These are phyloP conservation scores for Peromyscus melanophrys DNA, from an alignment of 2,797 vertebrate species.

Conservation along the genomic window DNA sequence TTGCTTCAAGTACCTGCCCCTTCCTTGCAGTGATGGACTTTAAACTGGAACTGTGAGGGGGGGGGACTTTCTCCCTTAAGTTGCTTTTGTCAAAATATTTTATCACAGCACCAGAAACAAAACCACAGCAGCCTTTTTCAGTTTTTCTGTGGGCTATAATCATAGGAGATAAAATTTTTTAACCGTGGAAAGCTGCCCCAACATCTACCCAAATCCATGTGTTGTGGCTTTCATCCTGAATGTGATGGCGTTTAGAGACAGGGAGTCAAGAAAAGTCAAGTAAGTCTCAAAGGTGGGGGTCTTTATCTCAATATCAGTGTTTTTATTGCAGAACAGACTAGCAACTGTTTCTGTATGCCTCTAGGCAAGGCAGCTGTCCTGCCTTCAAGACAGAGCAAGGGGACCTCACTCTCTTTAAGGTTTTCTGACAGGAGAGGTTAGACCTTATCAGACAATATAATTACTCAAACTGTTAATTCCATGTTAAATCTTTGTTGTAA, in stretches of 20 bases:
- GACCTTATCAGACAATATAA: not conserved
- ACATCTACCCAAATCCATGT: not conserved
- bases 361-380: not conserved
- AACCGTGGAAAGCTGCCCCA: not conserved
- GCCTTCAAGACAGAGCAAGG: not conserved
- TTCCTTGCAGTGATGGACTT: not conserved
- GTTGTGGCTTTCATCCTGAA: no score
- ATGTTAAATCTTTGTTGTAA: not conserved
- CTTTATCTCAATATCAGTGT: not conserved
- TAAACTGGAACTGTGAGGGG: not conserved
- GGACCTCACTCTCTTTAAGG: not conserved
- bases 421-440: not conserved
- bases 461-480: not conserved
- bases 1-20: not conserved
- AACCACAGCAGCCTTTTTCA: not conserved
- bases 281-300: not conserved
- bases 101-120: not conserved
- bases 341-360: not conserved
- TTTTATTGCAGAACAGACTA: not conserved
- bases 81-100: not conserved
- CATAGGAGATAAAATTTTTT: not conserved
- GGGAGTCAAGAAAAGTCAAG: not conserved
- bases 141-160: not conserved
- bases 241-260: not conserved
- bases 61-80: not conserved